Evolutionary conservation across 64 coral and sea anemone species (phyloP), one percentile per base, ranked within the genome.

Genomic region (Actinia tenebrosa): DNA sequence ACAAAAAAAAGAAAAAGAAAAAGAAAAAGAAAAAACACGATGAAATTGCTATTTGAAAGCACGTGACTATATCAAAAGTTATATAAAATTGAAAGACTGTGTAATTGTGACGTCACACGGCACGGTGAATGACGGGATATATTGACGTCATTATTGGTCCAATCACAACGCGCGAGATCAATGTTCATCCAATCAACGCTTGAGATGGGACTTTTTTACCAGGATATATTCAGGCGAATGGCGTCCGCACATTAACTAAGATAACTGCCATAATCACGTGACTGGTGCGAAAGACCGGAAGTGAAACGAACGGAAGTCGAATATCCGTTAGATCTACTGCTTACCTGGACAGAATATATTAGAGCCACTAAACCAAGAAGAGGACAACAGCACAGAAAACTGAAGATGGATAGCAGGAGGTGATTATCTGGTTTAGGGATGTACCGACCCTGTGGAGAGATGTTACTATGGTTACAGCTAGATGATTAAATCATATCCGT

Each of bases 341-440:
- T 22, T 91, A 91, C 89, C 83, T 91, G 89, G 7, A 91, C 64
- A 45, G 89, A 82, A 20, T 77, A 91, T 22, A 86, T 63, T 44
- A 91, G 46, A 79, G 83, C 89, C 10, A 91, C 72, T 25, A 80
- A 7, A 18, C 83, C 89, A 16, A 91, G 13, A 4, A 84, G 53
- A 52, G 77, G 61, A 27, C 89, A 91, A 60, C 89, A 91, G 56
- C 71, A 91, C 4, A 91, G 27, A 9, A 85, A 86, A 45, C 66
- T 77, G 7, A 77, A 79, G 18, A 91, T 85, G 60, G 89, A 83
- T 53, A 91, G 16, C 17, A 83, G 77, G 5, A 91, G 44, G 69
- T 91, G 89, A 30, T 91, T 91, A 9, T 91, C 89, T 86, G 89
- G 89, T 23, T 77, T 55, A 8, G 89, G 89, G 50, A 91, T 80